These are phyloP conservation scores for Apostichopus parvimensis DNA, from an alignment of 35 echinoderm and acorn worm species.

Conservation along the genomic window DNA sequence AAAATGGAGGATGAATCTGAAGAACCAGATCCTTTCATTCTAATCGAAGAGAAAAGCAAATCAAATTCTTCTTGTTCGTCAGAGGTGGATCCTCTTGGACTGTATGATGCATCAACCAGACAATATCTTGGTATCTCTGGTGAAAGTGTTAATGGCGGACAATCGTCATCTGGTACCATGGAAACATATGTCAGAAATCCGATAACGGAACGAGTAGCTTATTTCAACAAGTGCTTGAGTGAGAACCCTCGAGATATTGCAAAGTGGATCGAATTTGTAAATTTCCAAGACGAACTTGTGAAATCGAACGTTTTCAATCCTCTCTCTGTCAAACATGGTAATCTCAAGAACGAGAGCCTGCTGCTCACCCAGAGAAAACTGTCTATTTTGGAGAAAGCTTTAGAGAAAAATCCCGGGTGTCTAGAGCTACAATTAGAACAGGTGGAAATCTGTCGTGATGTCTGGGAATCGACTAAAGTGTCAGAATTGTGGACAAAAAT, in stretches of 20 bases:
- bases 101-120: conserved; percentile 71
- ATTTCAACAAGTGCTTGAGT: conserved; percentile 71
- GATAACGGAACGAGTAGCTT: conserved; percentile 34
- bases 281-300: conserved; percentile 77
- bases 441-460: conserved; percentile 75
- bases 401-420: conserved; percentile 69
- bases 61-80: background rate
- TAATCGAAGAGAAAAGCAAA: background rate
- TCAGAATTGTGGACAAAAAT: conserved; percentile 79
- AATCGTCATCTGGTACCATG: background rate
- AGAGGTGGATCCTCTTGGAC: conserved; percentile 66
- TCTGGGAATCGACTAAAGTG: conserved; percentile 61
- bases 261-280: conserved; percentile 84
- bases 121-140: conserved; percentile 48
- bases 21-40: conserved; percentile 30
- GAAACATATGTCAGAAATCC: background rate
- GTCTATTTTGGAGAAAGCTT: conserved; percentile 84
- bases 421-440: conserved; percentile 78
- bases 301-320: conserved; percentile 5
- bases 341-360: conserved; percentile 29
- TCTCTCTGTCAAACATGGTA: background rate
- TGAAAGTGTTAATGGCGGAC: background rate
- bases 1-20: background rate
- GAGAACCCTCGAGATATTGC: conserved; percentile 77
- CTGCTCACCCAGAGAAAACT: conserved; percentile 81